Conservation (phyloP, 2,888 invertebrate species). For the Bombylius discolor region DNA sequence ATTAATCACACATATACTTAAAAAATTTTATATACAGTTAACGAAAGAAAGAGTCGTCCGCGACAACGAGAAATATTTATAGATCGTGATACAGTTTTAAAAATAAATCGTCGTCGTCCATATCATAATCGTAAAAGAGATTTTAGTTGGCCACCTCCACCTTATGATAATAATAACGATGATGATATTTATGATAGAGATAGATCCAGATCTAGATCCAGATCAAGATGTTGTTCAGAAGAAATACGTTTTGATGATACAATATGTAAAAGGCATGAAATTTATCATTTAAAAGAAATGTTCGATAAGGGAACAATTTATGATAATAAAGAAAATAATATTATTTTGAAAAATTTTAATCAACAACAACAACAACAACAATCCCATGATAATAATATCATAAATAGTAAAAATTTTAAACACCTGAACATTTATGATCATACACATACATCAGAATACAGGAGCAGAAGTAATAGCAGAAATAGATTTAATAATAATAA, state of each 20-base stretch:
- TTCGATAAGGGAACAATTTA: constrained; percentile 21
- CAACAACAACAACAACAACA: background rate
- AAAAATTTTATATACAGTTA: background rate
- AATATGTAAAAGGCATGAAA: constrained; percentile 24
- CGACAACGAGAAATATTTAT: constrained; percentile 28
- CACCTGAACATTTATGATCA: no score
- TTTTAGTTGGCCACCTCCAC: constrained; percentile 33
- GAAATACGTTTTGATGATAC: constrained; percentile 23
- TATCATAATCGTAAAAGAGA: constrained; percentile 28
- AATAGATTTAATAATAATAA: background rate
- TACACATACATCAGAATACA: no score
- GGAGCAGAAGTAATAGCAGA: background rate
- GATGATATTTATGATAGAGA: background rate
- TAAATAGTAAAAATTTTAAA: no score
- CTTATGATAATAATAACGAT: background rate
- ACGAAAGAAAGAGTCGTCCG: constrained; percentile 26
- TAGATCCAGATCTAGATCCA: constrained; percentile 5
- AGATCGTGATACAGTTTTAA: constrained; percentile 34
- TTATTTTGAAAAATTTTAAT: background rate
- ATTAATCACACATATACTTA: no score
- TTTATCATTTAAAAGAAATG: constrained; percentile 27
- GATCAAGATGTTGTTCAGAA: constrained; percentile 19
- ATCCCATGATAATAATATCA: background rate
- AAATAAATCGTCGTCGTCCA: constrained; percentile 29
- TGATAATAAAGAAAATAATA: constrained; percentile 6